Evolutionary conservation across 2,888 invertebrate species (phyloP).

Genomic region (Polietes domitor): DNA sequence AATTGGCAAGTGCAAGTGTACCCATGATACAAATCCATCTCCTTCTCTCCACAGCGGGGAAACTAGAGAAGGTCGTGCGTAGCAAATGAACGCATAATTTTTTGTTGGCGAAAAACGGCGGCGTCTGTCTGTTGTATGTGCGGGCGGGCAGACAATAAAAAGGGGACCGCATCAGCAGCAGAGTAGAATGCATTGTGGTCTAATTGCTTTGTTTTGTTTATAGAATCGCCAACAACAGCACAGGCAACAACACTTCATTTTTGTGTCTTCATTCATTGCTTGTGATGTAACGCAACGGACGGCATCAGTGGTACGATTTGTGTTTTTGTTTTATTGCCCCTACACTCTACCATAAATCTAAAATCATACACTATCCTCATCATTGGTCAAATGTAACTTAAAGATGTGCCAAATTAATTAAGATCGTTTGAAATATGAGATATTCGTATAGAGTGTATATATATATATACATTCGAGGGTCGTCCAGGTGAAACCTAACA

Average conservation of each 20-base stretch:
- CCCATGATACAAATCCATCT: background rate
- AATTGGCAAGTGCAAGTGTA: constrained; percentile 30
- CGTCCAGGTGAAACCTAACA: too few species aligned
- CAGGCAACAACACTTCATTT: too few species aligned
- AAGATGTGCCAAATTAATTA: too few species aligned
- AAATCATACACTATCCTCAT: too few species aligned
- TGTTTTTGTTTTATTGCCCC: background rate
- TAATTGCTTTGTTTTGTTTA: too few species aligned
- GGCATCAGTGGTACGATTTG: background rate
- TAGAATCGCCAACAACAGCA: too few species aligned
- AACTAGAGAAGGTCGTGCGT: constrained; percentile 6
- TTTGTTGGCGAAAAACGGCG: background rate
- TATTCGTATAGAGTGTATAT: too few species aligned
- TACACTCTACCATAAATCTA: background rate
- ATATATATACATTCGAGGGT: too few species aligned
- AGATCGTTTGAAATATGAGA: too few species aligned
- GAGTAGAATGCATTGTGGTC: background rate
- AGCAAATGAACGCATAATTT: background rate
- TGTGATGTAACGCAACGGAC: background rate
- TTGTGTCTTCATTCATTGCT: background rate
- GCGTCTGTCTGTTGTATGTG: background rate
- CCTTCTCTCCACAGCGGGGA: too few species aligned
- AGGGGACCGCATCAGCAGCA: background rate
- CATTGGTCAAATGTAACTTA: too few species aligned
- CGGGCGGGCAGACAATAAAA: background rate